phyloP scores from a whole-genome alignment of 2,888 invertebrate genomes.

The Brachypalpus laphriformis region DNA sequence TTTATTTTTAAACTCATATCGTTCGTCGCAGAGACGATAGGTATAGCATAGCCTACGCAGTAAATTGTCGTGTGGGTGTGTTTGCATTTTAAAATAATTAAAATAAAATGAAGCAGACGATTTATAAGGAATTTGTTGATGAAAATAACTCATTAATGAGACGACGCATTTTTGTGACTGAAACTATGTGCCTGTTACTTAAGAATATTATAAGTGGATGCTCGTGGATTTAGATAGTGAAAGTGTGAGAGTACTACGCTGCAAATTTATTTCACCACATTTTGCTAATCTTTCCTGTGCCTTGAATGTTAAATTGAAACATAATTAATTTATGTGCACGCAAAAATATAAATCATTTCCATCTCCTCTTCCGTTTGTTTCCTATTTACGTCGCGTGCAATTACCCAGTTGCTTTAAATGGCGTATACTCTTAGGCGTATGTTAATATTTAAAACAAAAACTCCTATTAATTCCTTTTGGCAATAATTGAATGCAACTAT shows the following conservation, averaged over 20 bases:
- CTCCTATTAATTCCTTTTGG: no score
- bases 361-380: no score
- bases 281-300: no score
- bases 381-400: no score
- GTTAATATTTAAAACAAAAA: no score
- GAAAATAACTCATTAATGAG: conserved; percentile 31
- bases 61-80: conserved; percentile 21
- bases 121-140: conserved; percentile 20
- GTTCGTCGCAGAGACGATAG: not conserved
- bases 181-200: not conserved
- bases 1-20: conserved; percentile 7
- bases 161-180: conserved; percentile 6
- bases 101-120: conserved; percentile 31
- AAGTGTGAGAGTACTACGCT: not conserved
- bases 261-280: not conserved
- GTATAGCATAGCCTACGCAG: conserved; percentile 23
- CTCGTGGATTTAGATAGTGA: not conserved
- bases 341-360: no score
- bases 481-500: no score
- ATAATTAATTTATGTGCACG: no score
- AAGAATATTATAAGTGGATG: not conserved
- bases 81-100: conserved; percentile 31
- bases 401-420: no score
- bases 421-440: no score
- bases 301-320: no score